phyloP scores from a whole-genome alignment of 2,888 invertebrate species.

The Oscheius sp. region DNA sequence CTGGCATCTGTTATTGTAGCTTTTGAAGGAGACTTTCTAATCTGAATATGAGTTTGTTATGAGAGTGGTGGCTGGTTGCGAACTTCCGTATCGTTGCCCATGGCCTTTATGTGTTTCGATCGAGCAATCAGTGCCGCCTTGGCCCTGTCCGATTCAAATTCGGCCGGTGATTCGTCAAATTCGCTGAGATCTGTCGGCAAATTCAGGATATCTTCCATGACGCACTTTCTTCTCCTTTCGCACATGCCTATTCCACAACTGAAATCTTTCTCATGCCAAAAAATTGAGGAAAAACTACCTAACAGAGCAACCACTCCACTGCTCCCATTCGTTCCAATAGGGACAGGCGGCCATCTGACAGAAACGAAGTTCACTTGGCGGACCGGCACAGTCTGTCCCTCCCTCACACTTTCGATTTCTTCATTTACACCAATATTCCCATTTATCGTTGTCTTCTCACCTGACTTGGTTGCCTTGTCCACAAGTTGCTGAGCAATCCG shows the following conservation, averaged over 20 bases:
- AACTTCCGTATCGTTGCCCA: slow-evolving; percentile 21
- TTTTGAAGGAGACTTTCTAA: slow-evolving; percentile 29
- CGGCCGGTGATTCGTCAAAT: slow-evolving; percentile 44
- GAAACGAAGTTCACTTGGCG: slow-evolving; percentile 49
- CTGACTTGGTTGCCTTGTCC: slow-evolving; percentile 57
- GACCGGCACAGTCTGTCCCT: slow-evolving; percentile 46
- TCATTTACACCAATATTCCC: background rate
- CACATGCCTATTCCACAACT: slow-evolving; percentile 60
- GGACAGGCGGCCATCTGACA: slow-evolving; percentile 61
- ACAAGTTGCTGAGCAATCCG: slow-evolving; percentile 58
- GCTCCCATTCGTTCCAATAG: slow-evolving; percentile 60
- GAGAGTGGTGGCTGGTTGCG: background rate
- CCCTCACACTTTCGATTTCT: slow-evolving; percentile 51
- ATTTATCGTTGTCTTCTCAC: slow-evolving; percentile 29
- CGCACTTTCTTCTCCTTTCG: slow-evolving; percentile 55
- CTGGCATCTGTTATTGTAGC: slow-evolving; percentile 40
- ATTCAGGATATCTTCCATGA: slow-evolving; percentile 60
- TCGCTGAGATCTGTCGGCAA: slow-evolving; percentile 56
- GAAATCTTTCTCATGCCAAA: background rate
- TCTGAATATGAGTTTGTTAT: too few species aligned
- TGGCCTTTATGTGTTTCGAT: slow-evolving; percentile 37
- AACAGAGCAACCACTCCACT: slow-evolving; percentile 62
- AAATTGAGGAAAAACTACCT: background rate
- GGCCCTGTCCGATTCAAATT: slow-evolving; percentile 30
- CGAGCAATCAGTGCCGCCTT: slow-evolving; percentile 32